Evolutionary conservation across 2,113 vertebrate species (phyloP).

Genomic region (Anoura caudifer): DNA sequence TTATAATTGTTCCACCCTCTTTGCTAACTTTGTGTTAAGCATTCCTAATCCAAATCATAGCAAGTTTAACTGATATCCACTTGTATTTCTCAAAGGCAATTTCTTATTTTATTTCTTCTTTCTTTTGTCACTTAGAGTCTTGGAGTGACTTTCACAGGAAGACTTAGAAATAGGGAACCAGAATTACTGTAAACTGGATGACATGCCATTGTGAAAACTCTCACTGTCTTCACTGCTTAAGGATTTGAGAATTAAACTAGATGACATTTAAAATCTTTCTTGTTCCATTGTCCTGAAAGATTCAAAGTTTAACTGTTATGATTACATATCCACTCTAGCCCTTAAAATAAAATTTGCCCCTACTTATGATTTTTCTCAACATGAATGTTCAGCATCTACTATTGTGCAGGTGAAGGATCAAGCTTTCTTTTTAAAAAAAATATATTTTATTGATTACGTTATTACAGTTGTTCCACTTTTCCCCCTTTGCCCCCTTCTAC

Average conservation of each 20-base stretch:
- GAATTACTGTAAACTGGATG: constrained; percentile 26
- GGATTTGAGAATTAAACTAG: background rate
- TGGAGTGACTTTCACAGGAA: constrained; percentile 17
- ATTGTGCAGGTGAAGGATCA: background rate
- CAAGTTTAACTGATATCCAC: background rate
- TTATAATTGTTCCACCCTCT: background rate
- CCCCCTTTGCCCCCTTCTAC: no score
- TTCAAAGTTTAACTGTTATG: constrained; percentile 22
- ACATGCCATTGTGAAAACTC: background rate
- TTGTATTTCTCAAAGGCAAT: background rate
- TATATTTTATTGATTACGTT: no score
- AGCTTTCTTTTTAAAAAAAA: no score
- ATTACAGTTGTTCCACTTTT: no score
- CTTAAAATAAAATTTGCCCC: background rate
- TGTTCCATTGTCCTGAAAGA: background rate
- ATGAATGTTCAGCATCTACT: background rate
- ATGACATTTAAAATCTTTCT: background rate
- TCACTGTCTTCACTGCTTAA: background rate
- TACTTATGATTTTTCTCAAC: background rate
- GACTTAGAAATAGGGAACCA: background rate
- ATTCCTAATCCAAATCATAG: background rate
- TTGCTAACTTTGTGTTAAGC: background rate
- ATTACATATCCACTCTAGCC: background rate
- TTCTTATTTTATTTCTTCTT: constrained; percentile 19
- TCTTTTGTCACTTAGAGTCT: background rate